A percentile compares a stretch with the other conserved stretches of the same genome.
Evolutionary conservation across 1,140 invertebrate species (phyloP).

Genomic region (Diabrotica undecimpunctata): DNA sequence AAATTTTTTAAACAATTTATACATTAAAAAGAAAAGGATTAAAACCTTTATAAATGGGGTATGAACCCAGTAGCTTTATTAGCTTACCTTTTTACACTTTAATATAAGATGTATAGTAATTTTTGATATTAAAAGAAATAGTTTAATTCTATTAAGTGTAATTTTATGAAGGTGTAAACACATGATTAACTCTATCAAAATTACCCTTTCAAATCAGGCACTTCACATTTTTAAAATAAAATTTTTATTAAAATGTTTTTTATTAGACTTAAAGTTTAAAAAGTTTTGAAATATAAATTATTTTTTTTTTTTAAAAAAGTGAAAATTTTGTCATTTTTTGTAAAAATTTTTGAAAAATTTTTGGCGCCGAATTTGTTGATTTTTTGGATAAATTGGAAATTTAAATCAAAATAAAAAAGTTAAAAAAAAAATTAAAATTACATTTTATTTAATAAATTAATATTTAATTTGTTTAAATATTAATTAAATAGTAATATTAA

Average conservation of each 20-base stretch:
- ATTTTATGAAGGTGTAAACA: constrained; percentile 34
- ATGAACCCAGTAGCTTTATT: constrained; percentile 52
- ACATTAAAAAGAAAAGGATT: constrained; percentile 51
- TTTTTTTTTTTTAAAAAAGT: constrained; percentile 44
- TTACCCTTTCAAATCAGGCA: constrained; percentile 57
- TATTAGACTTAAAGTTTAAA: constrained; percentile 17
- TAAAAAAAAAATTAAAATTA: not conserved
- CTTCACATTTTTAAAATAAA: constrained; percentile 41
- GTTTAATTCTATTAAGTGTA: constrained; percentile 53
- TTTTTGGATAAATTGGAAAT: not conserved
- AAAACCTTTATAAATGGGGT: constrained; percentile 49
- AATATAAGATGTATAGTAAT: constrained; percentile 53
- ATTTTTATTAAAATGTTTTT: constrained; percentile 21
- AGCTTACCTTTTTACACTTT: constrained; percentile 53
- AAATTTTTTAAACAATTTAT: constrained; percentile 49
- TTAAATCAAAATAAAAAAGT: not conserved
- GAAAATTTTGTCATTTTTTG: constrained; percentile 5
- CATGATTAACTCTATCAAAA: constrained; percentile 53
- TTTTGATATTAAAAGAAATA: constrained; percentile 55
- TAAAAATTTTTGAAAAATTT: not conserved
- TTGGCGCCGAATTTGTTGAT: not conserved
- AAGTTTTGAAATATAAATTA: constrained; percentile 41
- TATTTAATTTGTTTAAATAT: constrained; percentile 34
- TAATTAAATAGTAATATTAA: not conserved
- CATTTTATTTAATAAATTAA: constrained; percentile 25